Percentiles rank a stretch among this genome's conserved stretches.
Conservation (phyloP, 2,113 vertebrate genomes). For the Serinus canaria region DNA sequence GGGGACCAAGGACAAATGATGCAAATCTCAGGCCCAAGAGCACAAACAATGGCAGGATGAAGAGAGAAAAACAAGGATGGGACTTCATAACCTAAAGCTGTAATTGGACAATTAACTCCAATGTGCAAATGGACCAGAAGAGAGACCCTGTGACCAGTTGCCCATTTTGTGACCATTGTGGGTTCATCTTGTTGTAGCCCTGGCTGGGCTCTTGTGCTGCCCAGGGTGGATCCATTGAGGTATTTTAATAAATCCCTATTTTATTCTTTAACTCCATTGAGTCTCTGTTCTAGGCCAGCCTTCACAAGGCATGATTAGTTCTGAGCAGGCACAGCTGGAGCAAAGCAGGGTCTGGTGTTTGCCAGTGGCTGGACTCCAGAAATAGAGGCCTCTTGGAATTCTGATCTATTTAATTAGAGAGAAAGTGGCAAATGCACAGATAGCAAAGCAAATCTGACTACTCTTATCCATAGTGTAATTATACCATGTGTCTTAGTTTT, state of each 20-base stretch:
- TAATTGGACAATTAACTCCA: not conserved
- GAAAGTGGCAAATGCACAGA: not conserved
- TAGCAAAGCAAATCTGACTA: not conserved
- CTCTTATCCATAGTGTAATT: not conserved
- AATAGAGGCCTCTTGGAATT: not conserved
- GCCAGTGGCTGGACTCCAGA: not conserved
- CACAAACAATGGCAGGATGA: not conserved
- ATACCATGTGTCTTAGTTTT: not conserved
- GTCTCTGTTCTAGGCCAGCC: not conserved
- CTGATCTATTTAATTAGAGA: not conserved
- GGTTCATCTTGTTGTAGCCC: not conserved
- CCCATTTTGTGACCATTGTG: not conserved
- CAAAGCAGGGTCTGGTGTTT: slow-evolving; percentile 13
- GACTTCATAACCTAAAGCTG: not conserved
- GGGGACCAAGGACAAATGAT: not conserved
- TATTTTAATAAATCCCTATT: not conserved
- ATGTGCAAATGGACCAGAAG: not conserved
- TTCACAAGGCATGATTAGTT: not conserved
- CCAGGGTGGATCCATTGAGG: not conserved
- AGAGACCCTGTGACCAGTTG: fast-evolving
- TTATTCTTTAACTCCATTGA: not conserved
- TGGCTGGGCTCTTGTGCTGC: not conserved
- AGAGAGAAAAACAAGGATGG: not conserved
- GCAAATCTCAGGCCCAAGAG: not conserved
- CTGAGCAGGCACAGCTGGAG: slow-evolving; percentile 56